A percentile compares a stretch with the other conserved stretches of the same genome.
Evolutionary conservation across 1,140 invertebrate species (phyloP).

Genomic region (Nasonia vitripennis): DNA sequence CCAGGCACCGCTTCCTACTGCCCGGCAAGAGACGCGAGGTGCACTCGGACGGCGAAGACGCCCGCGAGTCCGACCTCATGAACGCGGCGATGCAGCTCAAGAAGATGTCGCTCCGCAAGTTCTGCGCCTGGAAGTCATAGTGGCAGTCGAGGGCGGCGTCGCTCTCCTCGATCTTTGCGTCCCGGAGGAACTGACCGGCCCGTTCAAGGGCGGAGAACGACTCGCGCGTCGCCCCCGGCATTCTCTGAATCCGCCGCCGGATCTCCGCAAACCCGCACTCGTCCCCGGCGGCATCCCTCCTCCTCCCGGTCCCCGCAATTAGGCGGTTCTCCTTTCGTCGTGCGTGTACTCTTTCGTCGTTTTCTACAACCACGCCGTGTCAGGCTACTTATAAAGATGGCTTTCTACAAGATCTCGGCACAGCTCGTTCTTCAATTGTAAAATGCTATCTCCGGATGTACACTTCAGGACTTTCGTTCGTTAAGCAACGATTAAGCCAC

Average conservation of each 20-base stretch:
- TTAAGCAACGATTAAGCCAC: neutral
- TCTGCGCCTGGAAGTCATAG: slow-evolving; percentile 86
- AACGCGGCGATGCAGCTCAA: slow-evolving; percentile 83
- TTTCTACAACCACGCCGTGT: neutral
- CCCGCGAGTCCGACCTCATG: slow-evolving; percentile 77
- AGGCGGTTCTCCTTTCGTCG: neutral
- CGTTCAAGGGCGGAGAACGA: neutral
- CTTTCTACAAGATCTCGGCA: slow-evolving; percentile 21
- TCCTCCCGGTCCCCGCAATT: too few relatives aligned
- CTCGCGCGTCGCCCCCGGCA: slow-evolving; percentile 40
- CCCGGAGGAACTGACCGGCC: slow-evolving; percentile 62
- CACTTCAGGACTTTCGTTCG: slow-evolving; percentile 17
- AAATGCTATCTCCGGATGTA: neutral
- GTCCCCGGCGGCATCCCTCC: too few relatives aligned
- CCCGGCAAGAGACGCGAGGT: slow-evolving; percentile 78
- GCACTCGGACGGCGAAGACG: slow-evolving; percentile 85
- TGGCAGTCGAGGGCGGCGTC: slow-evolving; percentile 72
- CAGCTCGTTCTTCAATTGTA: neutral
- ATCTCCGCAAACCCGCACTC: neutral
- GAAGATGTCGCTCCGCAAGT: slow-evolving; percentile 84
- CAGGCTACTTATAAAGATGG: too few relatives aligned
- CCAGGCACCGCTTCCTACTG: slow-evolving; percentile 76
- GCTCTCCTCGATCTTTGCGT: slow-evolving; percentile 65
- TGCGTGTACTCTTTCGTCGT: neutral
- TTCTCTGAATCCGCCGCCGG: too few relatives aligned